phyloP scores from a whole-genome alignment of 2,888 invertebrate species.

The Agriopis aurantiaria region DNA sequence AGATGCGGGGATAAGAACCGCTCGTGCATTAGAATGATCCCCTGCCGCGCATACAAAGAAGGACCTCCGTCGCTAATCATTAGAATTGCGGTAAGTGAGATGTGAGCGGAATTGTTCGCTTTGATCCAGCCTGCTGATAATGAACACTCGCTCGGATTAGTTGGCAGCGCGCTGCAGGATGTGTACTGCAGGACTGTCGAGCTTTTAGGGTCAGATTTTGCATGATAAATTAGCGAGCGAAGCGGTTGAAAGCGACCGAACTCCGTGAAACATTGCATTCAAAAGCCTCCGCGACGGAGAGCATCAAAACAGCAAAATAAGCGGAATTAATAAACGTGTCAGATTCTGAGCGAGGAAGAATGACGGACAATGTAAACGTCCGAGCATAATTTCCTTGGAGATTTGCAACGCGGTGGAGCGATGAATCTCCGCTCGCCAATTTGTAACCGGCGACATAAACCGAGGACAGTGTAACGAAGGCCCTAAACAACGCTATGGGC shows the following conservation, averaged over 20 bases:
- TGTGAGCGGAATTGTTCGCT: constrained; percentile 79
- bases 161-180: constrained; percentile 62
- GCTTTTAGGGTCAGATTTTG: constrained; percentile 53
- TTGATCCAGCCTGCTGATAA: constrained; percentile 72
- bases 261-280: constrained; percentile 20
- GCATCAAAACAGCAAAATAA: constrained; percentile 37
- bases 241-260: constrained; percentile 4
- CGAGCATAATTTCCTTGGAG: constrained; percentile 65
- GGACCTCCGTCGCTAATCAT: constrained; percentile 81
- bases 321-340: constrained; percentile 60
- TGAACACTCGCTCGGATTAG: constrained; percentile 71
- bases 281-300: constrained; percentile 21
- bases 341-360: constrained; percentile 57
- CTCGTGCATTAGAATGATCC: constrained; percentile 34
- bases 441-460: constrained; percentile 82
- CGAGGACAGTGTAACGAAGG: constrained; percentile 76
- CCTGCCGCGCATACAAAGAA: constrained; percentile 73
- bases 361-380: constrained; percentile 68
- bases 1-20: constrained; percentile 38
- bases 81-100: constrained; percentile 82
- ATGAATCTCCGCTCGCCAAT: constrained; percentile 75
- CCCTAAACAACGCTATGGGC: constrained; percentile 77
- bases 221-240: constrained; percentile 43
- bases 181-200: constrained; percentile 50
- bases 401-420: constrained; percentile 65